Conservation (phyloP, 2,113 vertebrate genomes). For the Cephalopterus ornatus region DNA sequence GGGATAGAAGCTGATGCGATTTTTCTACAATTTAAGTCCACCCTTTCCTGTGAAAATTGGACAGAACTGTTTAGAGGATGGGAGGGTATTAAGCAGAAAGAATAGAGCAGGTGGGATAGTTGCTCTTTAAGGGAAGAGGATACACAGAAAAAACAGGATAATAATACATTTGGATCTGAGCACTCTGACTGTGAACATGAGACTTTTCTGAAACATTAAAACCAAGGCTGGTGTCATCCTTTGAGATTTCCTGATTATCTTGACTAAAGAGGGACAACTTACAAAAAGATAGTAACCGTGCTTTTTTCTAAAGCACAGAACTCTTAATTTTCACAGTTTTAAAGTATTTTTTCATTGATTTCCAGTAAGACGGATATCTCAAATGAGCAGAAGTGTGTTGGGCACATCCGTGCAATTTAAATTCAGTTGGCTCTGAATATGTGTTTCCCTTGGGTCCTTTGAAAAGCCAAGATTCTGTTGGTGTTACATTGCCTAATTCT, state of each 20-base stretch:
- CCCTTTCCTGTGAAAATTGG: slow-evolving; percentile 40
- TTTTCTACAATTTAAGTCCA: not conserved
- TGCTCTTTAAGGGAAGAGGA: not conserved
- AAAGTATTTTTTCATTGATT: not conserved
- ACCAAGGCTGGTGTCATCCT: slow-evolving; percentile 18
- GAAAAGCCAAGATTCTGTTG: slow-evolving; percentile 46
- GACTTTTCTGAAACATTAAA: slow-evolving; percentile 13
- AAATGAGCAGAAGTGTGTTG: not conserved
- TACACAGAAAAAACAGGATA: not conserved
- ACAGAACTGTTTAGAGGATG: not conserved
- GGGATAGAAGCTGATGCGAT: not conserved
- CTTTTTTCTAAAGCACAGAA: not conserved
- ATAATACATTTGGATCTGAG: not conserved
- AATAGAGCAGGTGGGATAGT: not conserved
- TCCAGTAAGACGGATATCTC: not conserved
- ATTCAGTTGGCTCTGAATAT: not conserved
- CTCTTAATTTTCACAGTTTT: not conserved
- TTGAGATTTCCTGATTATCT: slow-evolving; percentile 34
- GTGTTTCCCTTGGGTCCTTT: slow-evolving; percentile 10
- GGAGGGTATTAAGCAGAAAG: not conserved
- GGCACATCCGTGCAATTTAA: not conserved
- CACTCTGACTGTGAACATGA: not conserved
- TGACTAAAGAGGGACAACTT: not conserved
- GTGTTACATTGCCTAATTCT: slow-evolving; percentile 29
- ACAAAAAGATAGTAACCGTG: not conserved